Conservation (phyloP, 2,113 vertebrate genomes). For the Plecturocebus donacophilus region DNA sequence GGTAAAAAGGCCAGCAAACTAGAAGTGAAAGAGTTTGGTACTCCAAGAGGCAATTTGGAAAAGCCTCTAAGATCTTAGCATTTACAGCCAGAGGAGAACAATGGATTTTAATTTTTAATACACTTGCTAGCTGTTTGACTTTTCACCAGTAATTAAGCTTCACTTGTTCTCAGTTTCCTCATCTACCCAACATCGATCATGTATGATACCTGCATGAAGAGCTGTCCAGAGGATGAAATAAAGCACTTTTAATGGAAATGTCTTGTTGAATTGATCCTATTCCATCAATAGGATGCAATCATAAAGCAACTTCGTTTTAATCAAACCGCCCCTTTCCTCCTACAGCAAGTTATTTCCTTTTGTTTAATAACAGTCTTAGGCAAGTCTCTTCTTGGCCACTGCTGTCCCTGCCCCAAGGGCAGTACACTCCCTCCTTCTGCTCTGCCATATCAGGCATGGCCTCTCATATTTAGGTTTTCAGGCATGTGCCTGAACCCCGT, state of each 20-base stretch:
- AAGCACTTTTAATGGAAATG: not conserved
- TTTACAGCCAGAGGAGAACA: not conserved
- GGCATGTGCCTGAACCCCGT: too few species aligned
- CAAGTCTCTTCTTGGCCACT: not conserved
- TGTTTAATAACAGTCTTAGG: not conserved
- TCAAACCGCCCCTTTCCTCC: not conserved
- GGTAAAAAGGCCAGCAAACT: not conserved
- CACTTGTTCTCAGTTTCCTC: not conserved
- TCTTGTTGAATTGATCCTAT: not conserved
- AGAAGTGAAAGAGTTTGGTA: not conserved
- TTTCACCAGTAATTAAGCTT: not conserved
- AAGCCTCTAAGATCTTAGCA: not conserved
- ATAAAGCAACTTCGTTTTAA: slow-evolving; percentile 23
- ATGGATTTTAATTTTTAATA: slow-evolving; percentile 24
- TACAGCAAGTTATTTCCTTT: not conserved
- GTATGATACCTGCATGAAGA: not conserved
- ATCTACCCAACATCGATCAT: not conserved
- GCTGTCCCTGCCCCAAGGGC: not conserved
- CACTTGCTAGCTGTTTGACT: not conserved
- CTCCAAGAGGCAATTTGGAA: not conserved
- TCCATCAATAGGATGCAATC: not conserved
- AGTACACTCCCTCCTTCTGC: not conserved
- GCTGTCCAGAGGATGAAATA: not conserved
- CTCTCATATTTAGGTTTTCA: not conserved
- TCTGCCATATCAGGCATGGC: not conserved